Percentiles rank a stretch among this genome's conserved stretches.
These are phyloP conservation scores for Stomatorhinus ivindoensis DNA, from an alignment of 2,113 vertebrate species.

Conservation along the genomic window DNA sequence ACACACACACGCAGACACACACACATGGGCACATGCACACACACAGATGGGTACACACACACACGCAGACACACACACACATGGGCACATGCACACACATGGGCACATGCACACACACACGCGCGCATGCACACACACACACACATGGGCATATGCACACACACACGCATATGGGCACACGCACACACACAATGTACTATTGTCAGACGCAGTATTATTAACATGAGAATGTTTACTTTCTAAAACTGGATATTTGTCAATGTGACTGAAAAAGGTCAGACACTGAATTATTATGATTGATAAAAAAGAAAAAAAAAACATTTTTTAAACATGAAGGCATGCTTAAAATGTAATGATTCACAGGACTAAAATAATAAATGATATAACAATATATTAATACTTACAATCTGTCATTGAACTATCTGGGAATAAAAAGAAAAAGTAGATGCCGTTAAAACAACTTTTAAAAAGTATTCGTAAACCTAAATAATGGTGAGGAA, in stretches of 20 bases:
- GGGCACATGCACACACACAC: too few species aligned
- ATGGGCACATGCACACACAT: too few species aligned
- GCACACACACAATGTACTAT: not conserved
- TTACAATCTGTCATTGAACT: constrained; percentile 79
- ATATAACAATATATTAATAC: constrained; percentile 54
- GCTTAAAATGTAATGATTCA: constrained; percentile 2
- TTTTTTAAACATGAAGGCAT: not conserved
- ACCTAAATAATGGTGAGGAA: not conserved
- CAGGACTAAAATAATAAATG: not conserved
- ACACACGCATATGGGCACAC: too few species aligned
- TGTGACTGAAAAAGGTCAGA: not conserved
- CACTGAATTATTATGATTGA: not conserved
- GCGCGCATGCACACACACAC: too few species aligned
- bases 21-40: not conserved
- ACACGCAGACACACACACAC: too few species aligned
- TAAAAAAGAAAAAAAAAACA: not conserved
- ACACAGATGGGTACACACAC: not conserved
- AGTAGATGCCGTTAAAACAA: not conserved
- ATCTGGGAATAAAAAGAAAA: constrained; percentile 64
- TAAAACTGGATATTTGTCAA: not conserved
- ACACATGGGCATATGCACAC: too few species aligned
- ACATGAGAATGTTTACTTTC: not conserved
- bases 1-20: not conserved
- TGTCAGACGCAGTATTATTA: not conserved
- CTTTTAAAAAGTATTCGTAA: not conserved